phyloP scores from a whole-genome alignment of 1,140 invertebrate species.

The Mya arenaria region DNA sequence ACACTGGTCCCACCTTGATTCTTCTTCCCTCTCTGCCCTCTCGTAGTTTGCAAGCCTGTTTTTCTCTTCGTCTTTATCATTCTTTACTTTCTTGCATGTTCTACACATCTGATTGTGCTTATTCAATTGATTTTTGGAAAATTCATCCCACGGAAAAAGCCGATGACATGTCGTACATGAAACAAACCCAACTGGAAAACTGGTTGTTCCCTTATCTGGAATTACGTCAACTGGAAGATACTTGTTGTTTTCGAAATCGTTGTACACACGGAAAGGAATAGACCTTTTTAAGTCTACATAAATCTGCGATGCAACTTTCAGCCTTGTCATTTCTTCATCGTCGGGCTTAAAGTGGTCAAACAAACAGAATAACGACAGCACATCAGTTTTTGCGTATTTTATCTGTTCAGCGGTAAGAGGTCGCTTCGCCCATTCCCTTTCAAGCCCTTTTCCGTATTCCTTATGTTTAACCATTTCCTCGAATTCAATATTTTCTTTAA shows the following conservation, averaged over 20 bases:
- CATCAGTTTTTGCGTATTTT: background rate
- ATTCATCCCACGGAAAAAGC: background rate
- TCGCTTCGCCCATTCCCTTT: background rate
- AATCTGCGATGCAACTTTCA: background rate
- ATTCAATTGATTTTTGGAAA: background rate
- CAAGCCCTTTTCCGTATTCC: no score
- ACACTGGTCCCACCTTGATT: no score
- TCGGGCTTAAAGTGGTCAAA: slow-evolving; percentile 12
- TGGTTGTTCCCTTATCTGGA: background rate
- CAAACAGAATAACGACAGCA: background rate
- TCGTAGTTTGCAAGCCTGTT: no score
- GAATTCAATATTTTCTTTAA: no score
- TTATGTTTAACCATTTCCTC: no score
- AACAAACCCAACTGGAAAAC: background rate
- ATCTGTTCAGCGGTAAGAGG: background rate
- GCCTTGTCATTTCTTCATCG: background rate
- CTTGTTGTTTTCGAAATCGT: slow-evolving; percentile 13
- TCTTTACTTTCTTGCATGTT: no score
- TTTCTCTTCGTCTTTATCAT: no score
- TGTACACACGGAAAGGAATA: background rate
- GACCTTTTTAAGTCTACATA: no score
- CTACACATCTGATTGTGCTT: background rate
- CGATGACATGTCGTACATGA: background rate
- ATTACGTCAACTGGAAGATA: slow-evolving; percentile 34
- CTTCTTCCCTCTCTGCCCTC: no score